Evolutionary conservation across 1,140 invertebrate species (phyloP), one percentile per base, ranked within the genome.

Genomic region (Lasioglossum albipes): DNA sequence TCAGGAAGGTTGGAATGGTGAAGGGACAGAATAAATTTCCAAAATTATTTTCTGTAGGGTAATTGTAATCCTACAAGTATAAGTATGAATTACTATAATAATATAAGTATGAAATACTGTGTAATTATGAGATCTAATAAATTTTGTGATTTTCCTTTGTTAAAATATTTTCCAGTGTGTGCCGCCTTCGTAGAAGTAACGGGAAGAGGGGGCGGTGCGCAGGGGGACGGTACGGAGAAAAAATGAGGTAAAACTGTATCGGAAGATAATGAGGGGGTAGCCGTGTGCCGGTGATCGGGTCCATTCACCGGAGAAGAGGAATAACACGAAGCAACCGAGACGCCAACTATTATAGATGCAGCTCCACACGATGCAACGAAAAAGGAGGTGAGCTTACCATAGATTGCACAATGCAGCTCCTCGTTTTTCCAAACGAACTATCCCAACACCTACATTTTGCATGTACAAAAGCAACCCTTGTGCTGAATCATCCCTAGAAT

Each of bases 181-280:
- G 45, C 7, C 2, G 45, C 5, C 13, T 5, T 9, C 13, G 45
- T 10, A 49, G 45, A 83, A 88, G 82, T 79, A 89, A 82, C 79
- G 77, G 83, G 82, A 87, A 86, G 86, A 84, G 62, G 67, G 84
- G 82, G 78, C 82, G 75, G 54, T 68, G 61, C 49, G 62, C 88
- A 85, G 57, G 57, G 20, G 20, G 57, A 87, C 82, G 82, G 79
- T 76, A 41, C 5, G 18, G 77, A 74, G 76, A 81, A 88, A 89
- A 84, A 81, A 84, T 84, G 82, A 85, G 84, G 83, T 83, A 78
- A 85, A 85, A 90, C 86, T 90, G 88, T 88, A 90, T 90, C 89
- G 86, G 81, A 79, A 85, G 84, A 89, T 91, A 91, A 90, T 91
- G 84, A 91, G 68, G 86, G 89, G 89, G 84, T 90, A 84, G 88